phyloP scores from a whole-genome alignment of 2,113 vertebrate genomes.

The Tautogolabrus adspersus region DNA sequence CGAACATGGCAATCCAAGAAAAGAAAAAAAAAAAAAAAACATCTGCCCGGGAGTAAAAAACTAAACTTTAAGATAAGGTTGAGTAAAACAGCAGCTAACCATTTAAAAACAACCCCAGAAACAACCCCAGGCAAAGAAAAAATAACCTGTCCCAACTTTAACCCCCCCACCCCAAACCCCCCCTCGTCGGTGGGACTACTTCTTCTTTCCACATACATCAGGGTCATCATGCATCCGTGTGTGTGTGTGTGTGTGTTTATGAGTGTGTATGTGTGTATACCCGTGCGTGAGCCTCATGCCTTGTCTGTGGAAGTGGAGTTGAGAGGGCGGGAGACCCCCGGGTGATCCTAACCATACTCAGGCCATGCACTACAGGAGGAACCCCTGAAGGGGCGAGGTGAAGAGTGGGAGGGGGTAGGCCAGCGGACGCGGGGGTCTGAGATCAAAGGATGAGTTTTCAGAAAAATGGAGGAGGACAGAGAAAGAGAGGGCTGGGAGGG shows the following conservation, averaged over 20 bases:
- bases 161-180: background rate
- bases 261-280: conserved; percentile 59
- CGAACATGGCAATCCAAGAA: conserved; percentile 65
- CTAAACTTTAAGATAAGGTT: conserved; percentile 55
- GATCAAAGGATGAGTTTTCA: conserved; percentile 47
- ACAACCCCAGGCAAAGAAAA: conserved; percentile 62
- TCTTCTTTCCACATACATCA: conserved; percentile 66
- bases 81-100: conserved; percentile 70
- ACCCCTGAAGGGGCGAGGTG: conserved; percentile 65
- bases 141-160: conserved; percentile 45
- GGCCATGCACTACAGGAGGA: conserved; percentile 90
- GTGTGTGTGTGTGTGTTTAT: conserved; percentile 31
- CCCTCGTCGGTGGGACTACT: conserved; percentile 36
- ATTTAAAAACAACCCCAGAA: conserved; percentile 61
- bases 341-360: conserved; percentile 94
- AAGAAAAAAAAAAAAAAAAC: conserved; percentile 21
- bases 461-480: conserved; percentile 62
- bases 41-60: conserved; percentile 70
- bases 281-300: conserved; percentile 78
- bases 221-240: conserved; percentile 76
- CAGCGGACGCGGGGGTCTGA: conserved; percentile 40
- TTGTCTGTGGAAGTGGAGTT: conserved; percentile 67
- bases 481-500: background rate
- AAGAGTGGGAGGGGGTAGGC: conserved; percentile 53
- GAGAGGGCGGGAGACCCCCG: conserved; percentile 35